Conservation (phyloP, 2,113 vertebrate species). For the Leucoraja erinaceus region DNA sequence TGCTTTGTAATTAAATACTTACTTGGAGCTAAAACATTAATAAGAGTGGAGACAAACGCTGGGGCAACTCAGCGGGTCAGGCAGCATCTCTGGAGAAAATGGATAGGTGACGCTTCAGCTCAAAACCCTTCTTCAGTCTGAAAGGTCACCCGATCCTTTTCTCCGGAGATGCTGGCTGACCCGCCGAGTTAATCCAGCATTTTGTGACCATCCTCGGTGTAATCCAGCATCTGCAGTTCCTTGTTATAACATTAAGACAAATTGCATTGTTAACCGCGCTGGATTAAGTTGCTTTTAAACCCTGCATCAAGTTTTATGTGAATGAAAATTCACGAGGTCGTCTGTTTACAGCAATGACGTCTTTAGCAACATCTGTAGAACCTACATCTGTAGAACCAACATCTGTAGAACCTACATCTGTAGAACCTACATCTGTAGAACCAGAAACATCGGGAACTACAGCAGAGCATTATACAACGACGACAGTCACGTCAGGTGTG, state of each 20-base stretch:
- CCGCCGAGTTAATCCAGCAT: no score
- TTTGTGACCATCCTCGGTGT: no score
- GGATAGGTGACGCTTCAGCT: no score
- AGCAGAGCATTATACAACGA: neutral
- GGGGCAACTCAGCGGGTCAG: no score
- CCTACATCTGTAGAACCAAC: slow-evolving; percentile 19
- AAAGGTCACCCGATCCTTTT: no score
- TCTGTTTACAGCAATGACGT: slow-evolving; percentile 4
- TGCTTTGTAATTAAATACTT: neutral
- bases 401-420: slow-evolving; percentile 19
- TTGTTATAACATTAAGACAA: neutral
- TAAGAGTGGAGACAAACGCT: no score
- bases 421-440: slow-evolving; percentile 10
- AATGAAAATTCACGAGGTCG: slow-evolving; percentile 19
- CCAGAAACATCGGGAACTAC: neutral
- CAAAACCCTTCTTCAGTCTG: no score
- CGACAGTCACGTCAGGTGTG: slow-evolving; percentile 18
- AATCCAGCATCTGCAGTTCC: no score
- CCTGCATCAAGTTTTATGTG: neutral
- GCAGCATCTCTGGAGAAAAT: no score
- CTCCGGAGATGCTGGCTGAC: no score
- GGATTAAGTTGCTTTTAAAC: neutral
- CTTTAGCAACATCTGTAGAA: slow-evolving; percentile 8
- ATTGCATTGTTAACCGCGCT: neutral
- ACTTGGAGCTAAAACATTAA: neutral